phyloP scores from a whole-genome alignment of 2,888 invertebrate genomes.

The Trichacis sp. region DNA sequence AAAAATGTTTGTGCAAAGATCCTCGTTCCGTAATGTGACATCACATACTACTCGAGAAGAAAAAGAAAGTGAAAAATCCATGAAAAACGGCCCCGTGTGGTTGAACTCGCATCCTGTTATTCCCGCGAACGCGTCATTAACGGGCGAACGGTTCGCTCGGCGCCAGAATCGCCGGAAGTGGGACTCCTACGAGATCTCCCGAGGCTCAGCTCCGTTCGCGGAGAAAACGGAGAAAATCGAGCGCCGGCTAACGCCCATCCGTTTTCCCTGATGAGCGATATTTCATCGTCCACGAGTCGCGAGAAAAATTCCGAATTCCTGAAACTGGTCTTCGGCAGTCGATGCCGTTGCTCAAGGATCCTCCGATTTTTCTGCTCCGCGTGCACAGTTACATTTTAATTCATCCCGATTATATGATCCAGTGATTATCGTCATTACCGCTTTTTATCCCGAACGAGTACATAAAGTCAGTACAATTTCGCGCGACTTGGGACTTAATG shows the following conservation, averaged over 20 bases:
- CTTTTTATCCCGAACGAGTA: background rate
- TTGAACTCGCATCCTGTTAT: conserved; percentile 42
- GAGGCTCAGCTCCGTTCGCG: conserved; percentile 22
- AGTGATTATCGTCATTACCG: background rate
- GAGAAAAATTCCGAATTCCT: conserved; percentile 25
- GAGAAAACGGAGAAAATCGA: conserved; percentile 35
- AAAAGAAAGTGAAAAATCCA: conserved; percentile 46
- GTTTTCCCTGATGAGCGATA: conserved; percentile 24
- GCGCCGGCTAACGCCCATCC: conserved; percentile 28
- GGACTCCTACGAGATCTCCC: conserved; percentile 26
- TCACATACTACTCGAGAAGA: conserved; percentile 21
- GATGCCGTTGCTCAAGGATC: background rate
- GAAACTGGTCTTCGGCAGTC: conserved; percentile 27
- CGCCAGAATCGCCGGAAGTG: conserved; percentile 37
- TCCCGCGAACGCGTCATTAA: conserved; percentile 41
- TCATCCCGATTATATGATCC: background rate
- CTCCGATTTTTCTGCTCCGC: conserved; percentile 6
- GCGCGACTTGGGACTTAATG: background rate
- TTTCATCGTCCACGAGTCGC: conserved; percentile 11
- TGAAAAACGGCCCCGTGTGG: conserved; percentile 27
- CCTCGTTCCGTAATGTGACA: no score
- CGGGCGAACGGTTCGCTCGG: conserved; percentile 47
- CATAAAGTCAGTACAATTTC: background rate
- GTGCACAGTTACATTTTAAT: conserved; percentile 17
- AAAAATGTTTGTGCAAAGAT: no score